phyloP scores from a whole-genome alignment of 2,113 vertebrate species.

The Chionomys nivalis region DNA sequence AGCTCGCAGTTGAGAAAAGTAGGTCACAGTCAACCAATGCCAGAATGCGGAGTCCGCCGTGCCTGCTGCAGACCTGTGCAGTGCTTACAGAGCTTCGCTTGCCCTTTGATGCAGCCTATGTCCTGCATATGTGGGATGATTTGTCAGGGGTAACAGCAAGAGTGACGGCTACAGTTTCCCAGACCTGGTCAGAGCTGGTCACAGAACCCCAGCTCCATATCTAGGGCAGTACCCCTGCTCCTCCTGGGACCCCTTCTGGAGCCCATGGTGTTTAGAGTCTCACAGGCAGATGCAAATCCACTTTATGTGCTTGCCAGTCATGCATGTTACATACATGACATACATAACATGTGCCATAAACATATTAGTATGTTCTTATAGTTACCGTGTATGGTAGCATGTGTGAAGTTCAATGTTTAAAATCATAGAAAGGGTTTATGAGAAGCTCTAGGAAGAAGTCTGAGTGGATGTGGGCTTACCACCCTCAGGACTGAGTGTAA shows the following conservation, averaged over 20 bases:
- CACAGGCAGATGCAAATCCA: neutral
- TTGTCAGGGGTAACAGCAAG: neutral
- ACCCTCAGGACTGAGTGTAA: neutral
- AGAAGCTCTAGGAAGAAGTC: neutral
- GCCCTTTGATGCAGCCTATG: rapidly evolving
- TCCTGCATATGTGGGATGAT: neutral
- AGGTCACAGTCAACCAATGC: neutral
- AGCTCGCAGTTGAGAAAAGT: neutral
- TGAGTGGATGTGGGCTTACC: too few relatives aligned
- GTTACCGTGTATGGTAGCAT: neutral
- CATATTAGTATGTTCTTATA: rapidly evolving
- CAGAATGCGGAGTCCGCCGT: neutral
- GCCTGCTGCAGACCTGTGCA: rapidly evolving
- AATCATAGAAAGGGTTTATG: neutral
- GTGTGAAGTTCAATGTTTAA: neutral
- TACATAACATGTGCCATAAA: rapidly evolving
- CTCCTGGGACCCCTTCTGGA: neutral
- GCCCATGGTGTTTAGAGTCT: neutral
- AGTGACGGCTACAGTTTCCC: rapidly evolving
- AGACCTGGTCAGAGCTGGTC: rapidly evolving
- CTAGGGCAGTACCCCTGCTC: neutral
- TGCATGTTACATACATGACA: rapidly evolving
- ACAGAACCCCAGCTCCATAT: rapidly evolving
- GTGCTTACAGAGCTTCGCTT: too few relatives aligned
- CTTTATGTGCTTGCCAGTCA: rapidly evolving